A percentile compares a stretch with the other conserved stretches of the same genome.
Conservation (phyloP, 2,113 vertebrate species). For the Falcunculus frontatus region DNA sequence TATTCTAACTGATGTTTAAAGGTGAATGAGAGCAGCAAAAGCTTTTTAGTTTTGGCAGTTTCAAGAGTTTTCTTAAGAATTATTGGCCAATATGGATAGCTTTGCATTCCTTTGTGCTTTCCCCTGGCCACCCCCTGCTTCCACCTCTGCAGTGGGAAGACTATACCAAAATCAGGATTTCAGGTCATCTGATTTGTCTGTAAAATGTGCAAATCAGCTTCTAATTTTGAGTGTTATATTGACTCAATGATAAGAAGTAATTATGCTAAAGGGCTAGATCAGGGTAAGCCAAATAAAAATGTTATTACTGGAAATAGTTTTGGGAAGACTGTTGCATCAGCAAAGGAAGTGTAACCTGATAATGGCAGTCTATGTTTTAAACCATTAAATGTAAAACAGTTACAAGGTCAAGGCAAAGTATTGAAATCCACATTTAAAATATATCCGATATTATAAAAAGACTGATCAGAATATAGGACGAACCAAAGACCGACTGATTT, state of each 20-base stretch:
- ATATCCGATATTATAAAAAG: background rate
- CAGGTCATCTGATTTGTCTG: background rate
- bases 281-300: constrained; percentile 28
- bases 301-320: constrained; percentile 36
- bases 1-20: background rate
- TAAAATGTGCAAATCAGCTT: constrained; percentile 20
- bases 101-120: background rate
- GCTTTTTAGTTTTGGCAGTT: constrained; percentile 14
- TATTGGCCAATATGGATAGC: background rate
- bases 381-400: constrained; percentile 9
- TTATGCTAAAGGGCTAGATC: background rate
- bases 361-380: background rate
- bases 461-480: background rate
- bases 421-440: constrained; percentile 16
- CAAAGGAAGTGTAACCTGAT: background rate
- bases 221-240: constrained; percentile 37
- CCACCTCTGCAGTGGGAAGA: background rate
- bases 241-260: constrained; percentile 28
- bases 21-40: background rate
- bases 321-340: constrained; percentile 39
- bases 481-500: background rate
- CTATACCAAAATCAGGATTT: constrained; percentile 1
- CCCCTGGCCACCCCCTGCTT: background rate
- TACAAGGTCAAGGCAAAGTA: constrained; percentile 34
- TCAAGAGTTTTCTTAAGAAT: constrained; percentile 12